These are phyloP conservation scores for Vannuccia rotundouncinata DNA, from an alignment of 2,888 invertebrate genomes.

Conservation along the genomic window DNA sequence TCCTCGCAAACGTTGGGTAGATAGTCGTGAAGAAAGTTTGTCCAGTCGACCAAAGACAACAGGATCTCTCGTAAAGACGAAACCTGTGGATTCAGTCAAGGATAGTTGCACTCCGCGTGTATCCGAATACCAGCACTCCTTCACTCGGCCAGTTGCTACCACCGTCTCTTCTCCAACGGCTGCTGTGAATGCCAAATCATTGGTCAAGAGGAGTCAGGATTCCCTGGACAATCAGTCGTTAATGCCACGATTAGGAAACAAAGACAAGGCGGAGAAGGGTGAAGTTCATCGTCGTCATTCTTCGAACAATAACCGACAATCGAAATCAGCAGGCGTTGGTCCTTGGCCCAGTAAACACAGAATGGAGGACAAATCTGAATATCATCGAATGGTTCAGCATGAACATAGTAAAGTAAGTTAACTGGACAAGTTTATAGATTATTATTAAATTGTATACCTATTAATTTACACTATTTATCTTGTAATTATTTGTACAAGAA, in stretches of 20 bases:
- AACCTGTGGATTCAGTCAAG: too few relatives aligned
- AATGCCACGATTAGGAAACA: background rate
- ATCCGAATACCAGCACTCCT: constrained; percentile 5
- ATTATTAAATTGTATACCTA: too few relatives aligned
- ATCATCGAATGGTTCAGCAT: background rate
- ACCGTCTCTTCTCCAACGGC: background rate
- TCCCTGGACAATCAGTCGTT: background rate
- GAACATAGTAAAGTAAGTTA: background rate
- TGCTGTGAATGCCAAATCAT: background rate
- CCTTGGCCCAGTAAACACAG: background rate
- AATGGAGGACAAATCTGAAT: background rate
- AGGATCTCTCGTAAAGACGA: too few relatives aligned
- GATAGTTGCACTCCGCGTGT: background rate
- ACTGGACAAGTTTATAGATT: too few relatives aligned
- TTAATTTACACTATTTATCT: too few relatives aligned
- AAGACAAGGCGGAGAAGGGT: background rate
- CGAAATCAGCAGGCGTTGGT: background rate
- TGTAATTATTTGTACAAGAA: too few relatives aligned
- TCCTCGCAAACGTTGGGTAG: background rate
- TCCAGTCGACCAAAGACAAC: too few relatives aligned
- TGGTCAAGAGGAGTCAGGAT: too few relatives aligned
- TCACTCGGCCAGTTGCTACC: background rate
- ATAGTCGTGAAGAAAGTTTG: too few relatives aligned
- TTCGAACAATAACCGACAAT: background rate
- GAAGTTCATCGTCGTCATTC: background rate